Base-by-base conservation (phyloP, 2,888 invertebrate species). In the Megalurothrips usitatus region DNA sequence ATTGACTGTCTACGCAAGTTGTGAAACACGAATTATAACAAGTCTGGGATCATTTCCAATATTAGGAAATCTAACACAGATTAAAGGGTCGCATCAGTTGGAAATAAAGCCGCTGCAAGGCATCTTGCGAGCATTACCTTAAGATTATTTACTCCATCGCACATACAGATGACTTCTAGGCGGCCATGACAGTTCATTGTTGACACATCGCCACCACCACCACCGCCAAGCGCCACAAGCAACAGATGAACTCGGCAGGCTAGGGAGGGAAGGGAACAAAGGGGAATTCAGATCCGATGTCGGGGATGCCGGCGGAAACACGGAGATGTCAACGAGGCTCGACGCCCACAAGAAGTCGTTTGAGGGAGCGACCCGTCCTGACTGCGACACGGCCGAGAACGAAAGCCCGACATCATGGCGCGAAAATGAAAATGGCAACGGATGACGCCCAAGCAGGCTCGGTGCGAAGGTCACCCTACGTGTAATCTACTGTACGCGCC, bases 121-220 rank as follows among this genome's bases (percentile, higher is more conserved):
- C 58, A 58, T 58, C 14, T 58, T 58, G 34, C 0, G 58, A 14
- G 19, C 23, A 75, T 75, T 75, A 75, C 68, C 68, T 75, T 75
- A 75, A 12, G 12, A 26, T 75, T 75, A 75, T 23, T 75, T 75
- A 75, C 68, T 75, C 68, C 68, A 75, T 75, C 68, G 26, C 83
- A 84, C 84, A 84, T 84, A 83, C 83, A 83, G 84, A 82, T 82
- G 84, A 83, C 83, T 83, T 83, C 82, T 82, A 80, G 82, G 82
- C 83, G 83, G 83, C 83, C 84, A 84, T 84, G 84, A 84, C 84
- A 84, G 84, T 84, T 84, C 84, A 84, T 84, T 84, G 84, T 84
- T 84, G 84, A 82, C 82, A 82, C 68, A 75, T 75, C 68, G 68
- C 68, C 68, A 75, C 68, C 23, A 26, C 34, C 34, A 75, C 12